Evolutionary conservation across 2,888 invertebrate genomes (phyloP).

Genomic region (Agrotis segetum): DNA sequence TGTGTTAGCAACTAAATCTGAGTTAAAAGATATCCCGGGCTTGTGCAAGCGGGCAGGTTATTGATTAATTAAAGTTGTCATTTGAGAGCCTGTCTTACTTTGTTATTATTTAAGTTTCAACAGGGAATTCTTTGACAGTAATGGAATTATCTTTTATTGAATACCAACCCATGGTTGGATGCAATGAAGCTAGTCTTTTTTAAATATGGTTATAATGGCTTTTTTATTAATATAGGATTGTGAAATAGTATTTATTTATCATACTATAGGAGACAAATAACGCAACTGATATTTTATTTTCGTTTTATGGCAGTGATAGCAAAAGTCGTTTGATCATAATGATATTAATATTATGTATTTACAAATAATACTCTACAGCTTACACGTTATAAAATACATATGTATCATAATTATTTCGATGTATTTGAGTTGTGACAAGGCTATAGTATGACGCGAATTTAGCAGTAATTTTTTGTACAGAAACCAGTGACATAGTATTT

Average conservation of each 20-base stretch:
- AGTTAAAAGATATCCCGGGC: no score
- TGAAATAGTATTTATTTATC: no score
- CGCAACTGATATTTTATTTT: neutral
- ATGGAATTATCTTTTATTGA: neutral
- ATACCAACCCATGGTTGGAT: neutral
- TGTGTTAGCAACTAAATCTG: no score
- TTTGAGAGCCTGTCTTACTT: neutral
- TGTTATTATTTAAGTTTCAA: neutral
- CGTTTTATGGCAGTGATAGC: slow-evolving; percentile 34
- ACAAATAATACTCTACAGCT: slow-evolving; percentile 22
- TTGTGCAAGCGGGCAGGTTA: no score
- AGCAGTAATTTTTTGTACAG: neutral
- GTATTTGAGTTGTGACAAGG: slow-evolving; percentile 15
- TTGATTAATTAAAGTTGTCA: no score
- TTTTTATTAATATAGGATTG: no score
- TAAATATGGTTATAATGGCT: no score
- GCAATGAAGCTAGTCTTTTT: neutral
- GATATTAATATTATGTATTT: slow-evolving; percentile 5
- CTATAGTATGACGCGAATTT: neutral
- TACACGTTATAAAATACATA: slow-evolving; percentile 16
- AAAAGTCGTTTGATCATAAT: slow-evolving; percentile 27
- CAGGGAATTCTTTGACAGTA: neutral
- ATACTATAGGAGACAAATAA: neutral
- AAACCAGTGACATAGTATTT: slow-evolving; percentile 6
- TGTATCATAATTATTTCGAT: slow-evolving; percentile 27